Base-by-base conservation (phyloP, 2,113 vertebrate species). In the Corvus moneduloides region DNA sequence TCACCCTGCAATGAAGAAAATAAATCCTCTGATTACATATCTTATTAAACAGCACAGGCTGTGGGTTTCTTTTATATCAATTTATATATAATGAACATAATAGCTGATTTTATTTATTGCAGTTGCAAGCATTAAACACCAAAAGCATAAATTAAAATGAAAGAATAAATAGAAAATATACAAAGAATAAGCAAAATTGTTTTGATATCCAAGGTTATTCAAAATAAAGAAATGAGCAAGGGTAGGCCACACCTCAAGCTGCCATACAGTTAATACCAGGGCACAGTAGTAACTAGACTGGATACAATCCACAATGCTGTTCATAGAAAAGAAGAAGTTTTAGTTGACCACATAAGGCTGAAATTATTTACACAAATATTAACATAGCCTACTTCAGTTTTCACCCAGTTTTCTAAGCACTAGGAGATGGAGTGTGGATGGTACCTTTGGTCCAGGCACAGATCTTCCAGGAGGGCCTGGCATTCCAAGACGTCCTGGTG, bases 361-460 rank as follows among this genome's bases (percentile, higher is more conserved):
- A 76, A 80, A 76, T 73, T 27, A 66, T 68, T 94, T 64, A 61
- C 22, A 61, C 0, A 6, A 85, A 35, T 64, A 68, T 30, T 48
- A 63, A 39, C n/a, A 49, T 52, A 66, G 18, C 19, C 56, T 44
- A 6, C 30, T 75, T 72, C 32, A n/a, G 13, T 73, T 75, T 96
- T 79, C 58, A 79, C 21, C 19, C 49, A 28, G 39, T 13, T 82
- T 92, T 67, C 28, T 74, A 91, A 63, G 74, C 30, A 52, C 32
- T 68, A 49, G 28, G 43, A 81, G 11, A 22, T 72, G 49, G 66
- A 87, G 44, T 61, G 27, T 66, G n/a, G 44, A 28, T 72, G n/a
- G 72, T 98, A 99, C 99, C 98, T 99, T 99, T 87, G 98, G 95
- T 87, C 99, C 99, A 92, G 98, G 96, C 88, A 99, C 97, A 86